These are phyloP conservation scores for Leptocoma aspasia DNA, from an alignment of 2,113 vertebrate species.

Conservation along the genomic window DNA sequence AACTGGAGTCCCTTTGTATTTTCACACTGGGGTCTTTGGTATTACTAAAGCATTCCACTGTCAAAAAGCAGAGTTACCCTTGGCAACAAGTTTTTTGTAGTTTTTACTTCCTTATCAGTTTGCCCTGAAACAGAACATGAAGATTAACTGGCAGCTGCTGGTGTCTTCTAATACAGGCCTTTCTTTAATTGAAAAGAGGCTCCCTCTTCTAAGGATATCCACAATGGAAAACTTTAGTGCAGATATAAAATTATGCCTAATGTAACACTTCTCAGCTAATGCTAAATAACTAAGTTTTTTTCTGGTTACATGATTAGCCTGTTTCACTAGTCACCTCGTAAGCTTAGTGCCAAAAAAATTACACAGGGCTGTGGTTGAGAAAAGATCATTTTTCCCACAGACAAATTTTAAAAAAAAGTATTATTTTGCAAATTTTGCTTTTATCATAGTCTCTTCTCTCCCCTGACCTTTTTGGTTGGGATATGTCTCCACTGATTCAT, in stretches of 20 bases:
- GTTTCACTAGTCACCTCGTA: neutral
- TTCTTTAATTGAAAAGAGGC: neutral
- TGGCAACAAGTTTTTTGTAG: slow-evolving; percentile 63
- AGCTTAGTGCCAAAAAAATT: neutral
- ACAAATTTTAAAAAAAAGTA: neutral
- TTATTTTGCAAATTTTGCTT: neutral
- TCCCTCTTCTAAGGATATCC: neutral
- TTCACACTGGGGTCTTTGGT: slow-evolving; percentile 61
- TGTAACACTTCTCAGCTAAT: neutral
- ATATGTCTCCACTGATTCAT: neutral
- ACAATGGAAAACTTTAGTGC: neutral
- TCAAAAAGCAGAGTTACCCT: slow-evolving; percentile 60
- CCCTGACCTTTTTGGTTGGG: neutral
- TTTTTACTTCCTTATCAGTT: slow-evolving; percentile 57
- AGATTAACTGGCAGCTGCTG: slow-evolving; percentile 62
- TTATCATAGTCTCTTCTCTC: neutral
- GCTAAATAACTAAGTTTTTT: neutral
- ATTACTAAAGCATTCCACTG: slow-evolving; percentile 59
- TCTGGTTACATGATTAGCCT: neutral
- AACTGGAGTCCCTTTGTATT: slow-evolving; percentile 69
- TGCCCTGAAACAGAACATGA: slow-evolving; percentile 40
- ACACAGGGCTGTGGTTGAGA: neutral
- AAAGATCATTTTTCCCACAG: neutral
- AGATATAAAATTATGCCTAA: neutral
- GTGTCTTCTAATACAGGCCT: neutral